Percentiles rank a stretch among this genome's conserved stretches.
These are phyloP conservation scores for Gibbula magus DNA, from an alignment of 2,888 invertebrate genomes.

Conservation along the genomic window DNA sequence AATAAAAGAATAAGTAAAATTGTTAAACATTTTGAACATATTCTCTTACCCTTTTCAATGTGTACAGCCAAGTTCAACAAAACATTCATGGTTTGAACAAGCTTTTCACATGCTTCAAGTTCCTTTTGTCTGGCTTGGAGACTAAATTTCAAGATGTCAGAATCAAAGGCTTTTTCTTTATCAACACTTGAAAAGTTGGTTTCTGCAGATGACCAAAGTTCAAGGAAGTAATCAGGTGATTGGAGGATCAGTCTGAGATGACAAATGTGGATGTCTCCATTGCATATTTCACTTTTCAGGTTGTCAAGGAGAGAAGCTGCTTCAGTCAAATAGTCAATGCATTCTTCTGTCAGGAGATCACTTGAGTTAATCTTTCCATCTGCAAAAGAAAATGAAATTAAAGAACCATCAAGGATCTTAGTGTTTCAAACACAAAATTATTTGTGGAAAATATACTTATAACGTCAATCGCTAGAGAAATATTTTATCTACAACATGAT, in stretches of 20 bases:
- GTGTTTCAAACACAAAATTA: too few relatives aligned
- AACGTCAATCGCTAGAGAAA: too few relatives aligned
- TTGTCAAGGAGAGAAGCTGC: not conserved
- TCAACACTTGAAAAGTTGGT: slow-evolving; percentile 3
- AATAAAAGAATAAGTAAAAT: too few relatives aligned
- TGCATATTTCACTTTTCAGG: not conserved
- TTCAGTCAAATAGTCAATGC: too few relatives aligned
- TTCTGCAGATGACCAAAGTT: slow-evolving; percentile 10
- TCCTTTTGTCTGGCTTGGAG: slow-evolving; percentile 26
- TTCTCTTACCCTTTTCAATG: slow-evolving; percentile 1
- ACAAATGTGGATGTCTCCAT: slow-evolving; percentile 1
- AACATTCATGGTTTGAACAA: not conserved
- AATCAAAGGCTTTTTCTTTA: not conserved
- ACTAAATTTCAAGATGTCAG: not conserved
- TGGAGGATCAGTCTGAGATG: slow-evolving; percentile 8
- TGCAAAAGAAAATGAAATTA: not conserved
- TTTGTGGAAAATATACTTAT: too few relatives aligned
- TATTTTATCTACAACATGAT: not conserved
- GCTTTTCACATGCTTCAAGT: slow-evolving; percentile 2
- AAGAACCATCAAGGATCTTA: too few relatives aligned
- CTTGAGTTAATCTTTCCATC: too few relatives aligned
- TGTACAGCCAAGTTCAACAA: slow-evolving; percentile 7
- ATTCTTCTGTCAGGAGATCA: too few relatives aligned
- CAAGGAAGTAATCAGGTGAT: not conserved
- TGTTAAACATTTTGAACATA: too few relatives aligned